Evolutionary conservation across 1,140 invertebrate genomes (phyloP).

Genomic region (Drosophila ananassae): DNA sequence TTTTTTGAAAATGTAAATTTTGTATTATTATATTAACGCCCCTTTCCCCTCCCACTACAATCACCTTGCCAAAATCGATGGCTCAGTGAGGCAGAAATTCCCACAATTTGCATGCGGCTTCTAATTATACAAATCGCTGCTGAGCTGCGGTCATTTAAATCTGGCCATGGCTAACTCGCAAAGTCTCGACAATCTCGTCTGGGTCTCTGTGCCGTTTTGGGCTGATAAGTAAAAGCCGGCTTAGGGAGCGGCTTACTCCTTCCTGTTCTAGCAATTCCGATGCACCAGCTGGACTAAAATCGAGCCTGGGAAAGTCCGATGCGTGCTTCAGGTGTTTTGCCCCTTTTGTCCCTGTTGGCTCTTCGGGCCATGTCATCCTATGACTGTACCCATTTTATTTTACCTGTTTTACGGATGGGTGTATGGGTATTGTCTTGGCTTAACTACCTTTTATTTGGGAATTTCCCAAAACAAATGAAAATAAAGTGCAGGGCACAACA

Average conservation of each 20-base stretch:
- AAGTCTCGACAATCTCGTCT: slow-evolving; percentile 37
- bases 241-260: slow-evolving; percentile 72
- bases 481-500: slow-evolving; percentile 79
- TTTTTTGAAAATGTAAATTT: too few relatives aligned
- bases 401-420: slow-evolving; percentile 46
- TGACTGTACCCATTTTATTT: slow-evolving; percentile 58
- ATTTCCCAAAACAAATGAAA: slow-evolving; percentile 81
- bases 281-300: slow-evolving; percentile 62
- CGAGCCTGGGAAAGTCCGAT: slow-evolving; percentile 74
- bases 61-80: slow-evolving; percentile 10
- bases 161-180: slow-evolving; percentile 75
- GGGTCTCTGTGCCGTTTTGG: slow-evolving; percentile 45
- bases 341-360: slow-evolving; percentile 26
- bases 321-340: slow-evolving; percentile 60
- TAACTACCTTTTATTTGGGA: slow-evolving; percentile 80
- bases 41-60: background rate
- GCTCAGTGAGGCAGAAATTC: slow-evolving; percentile 48
- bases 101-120: slow-evolving; percentile 81
- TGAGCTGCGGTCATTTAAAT: slow-evolving; percentile 81
- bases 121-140: slow-evolving; percentile 79
- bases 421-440: slow-evolving; percentile 64
- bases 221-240: slow-evolving; percentile 74
- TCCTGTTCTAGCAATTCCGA: slow-evolving; percentile 41
- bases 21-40: slow-evolving; percentile 6
- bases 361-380: slow-evolving; percentile 44